phyloP scores from a whole-genome alignment of 2,113 vertebrate species.

The Callospermophilus lateralis region DNA sequence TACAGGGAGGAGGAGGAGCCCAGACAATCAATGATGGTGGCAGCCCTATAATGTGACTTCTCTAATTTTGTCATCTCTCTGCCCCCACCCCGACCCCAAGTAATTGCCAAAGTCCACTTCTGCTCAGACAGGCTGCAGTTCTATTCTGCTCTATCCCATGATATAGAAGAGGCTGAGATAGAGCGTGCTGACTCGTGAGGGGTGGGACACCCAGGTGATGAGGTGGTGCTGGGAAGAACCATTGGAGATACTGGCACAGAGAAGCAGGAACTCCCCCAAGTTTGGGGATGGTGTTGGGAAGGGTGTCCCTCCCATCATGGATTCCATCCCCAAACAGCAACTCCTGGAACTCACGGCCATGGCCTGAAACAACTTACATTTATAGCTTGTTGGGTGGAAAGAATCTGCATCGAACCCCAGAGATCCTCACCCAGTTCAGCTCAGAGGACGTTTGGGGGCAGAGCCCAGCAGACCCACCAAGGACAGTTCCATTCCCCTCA shows the following conservation, averaged over 20 bases:
- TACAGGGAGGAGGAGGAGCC: background rate
- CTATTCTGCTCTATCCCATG: background rate
- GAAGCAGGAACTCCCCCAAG: background rate
- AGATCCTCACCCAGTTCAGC: background rate
- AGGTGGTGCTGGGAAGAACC: background rate
- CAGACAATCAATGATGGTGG: background rate
- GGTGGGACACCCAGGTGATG: background rate
- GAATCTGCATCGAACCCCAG: background rate
- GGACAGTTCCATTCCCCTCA: background rate
- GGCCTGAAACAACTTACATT: background rate
- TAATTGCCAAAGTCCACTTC: background rate
- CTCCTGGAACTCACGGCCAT: background rate
- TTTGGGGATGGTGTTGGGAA: too few species aligned
- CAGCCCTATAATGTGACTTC: background rate
- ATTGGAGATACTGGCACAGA: rapidly evolving
- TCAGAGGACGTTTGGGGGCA: background rate
- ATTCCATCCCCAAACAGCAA: background rate
- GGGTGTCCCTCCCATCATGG: background rate
- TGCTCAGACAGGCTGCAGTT: background rate
- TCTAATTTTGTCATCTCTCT: background rate
- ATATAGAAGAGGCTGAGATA: background rate
- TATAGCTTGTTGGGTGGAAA: background rate
- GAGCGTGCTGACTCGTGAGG: background rate
- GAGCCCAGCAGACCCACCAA: background rate
- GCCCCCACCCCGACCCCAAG: background rate